Conservation (phyloP, 2,888 invertebrate genomes). For the Bedellia somnulentella region DNA sequence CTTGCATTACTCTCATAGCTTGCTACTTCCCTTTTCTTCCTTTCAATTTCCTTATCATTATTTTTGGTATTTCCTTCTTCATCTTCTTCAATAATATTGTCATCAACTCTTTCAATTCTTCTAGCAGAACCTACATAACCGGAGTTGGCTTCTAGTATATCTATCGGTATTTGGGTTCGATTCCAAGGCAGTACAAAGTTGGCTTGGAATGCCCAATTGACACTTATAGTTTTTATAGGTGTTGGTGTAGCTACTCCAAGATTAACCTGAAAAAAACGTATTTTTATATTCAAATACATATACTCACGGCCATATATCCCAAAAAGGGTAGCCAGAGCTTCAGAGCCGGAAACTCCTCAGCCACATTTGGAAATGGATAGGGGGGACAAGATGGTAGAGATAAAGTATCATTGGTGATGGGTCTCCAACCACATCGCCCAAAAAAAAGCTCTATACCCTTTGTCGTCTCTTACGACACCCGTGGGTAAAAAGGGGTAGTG, state of each 20-base stretch:
- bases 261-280: constrained; percentile 43
- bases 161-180: constrained; percentile 36
- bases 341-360: too few species aligned
- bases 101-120: constrained; percentile 8
- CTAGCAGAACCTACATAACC: constrained; percentile 30
- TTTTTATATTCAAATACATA: too few species aligned
- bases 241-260: constrained; percentile 39
- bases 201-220: constrained; percentile 48
- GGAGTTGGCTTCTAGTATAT: constrained; percentile 31
- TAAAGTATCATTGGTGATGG: too few species aligned
- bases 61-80: not conserved
- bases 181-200: constrained; percentile 52
- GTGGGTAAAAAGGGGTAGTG: too few species aligned
- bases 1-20: constrained; percentile 31
- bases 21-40: not conserved
- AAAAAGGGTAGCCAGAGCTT: too few species aligned
- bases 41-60: constrained; percentile 6
- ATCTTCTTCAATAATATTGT: constrained; percentile 15
- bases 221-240: constrained; percentile 25
- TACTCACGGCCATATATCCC: too few species aligned
- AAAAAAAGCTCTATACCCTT: too few species aligned
- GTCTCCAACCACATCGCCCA: too few species aligned
- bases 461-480: too few species aligned
- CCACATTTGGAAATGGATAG: too few species aligned
- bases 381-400: too few species aligned